Evolutionary conservation across 2,113 vertebrate genomes (phyloP), one percentile per base, ranked within the genome.

Genomic region (Percopsis transmontana): DNA sequence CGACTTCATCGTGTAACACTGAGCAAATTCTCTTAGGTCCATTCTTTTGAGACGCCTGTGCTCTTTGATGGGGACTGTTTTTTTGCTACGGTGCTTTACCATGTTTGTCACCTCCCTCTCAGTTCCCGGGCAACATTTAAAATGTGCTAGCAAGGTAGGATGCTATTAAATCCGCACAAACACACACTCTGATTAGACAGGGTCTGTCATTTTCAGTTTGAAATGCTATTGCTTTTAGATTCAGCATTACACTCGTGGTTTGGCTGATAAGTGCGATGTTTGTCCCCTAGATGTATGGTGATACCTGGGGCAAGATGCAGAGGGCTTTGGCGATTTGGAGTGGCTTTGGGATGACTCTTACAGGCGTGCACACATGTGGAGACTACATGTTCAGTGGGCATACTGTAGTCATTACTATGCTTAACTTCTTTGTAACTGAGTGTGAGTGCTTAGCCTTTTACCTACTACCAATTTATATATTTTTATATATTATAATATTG

Each of bases 331-430:
- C 94, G 23, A 99, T 99, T 76, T 99, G 97, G 97, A 96, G 93
- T 70, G 96, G 97, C 45, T 95, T 97, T 84, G 97, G 97, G 58
- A 99, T 99, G 97, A 97, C 96, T 38, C 90, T 99, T 63, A 96
- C 96, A 6, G 97, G 97, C 5, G 97, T 98, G 33, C 95, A 98
- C 62, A 98, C 97, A 0, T 99, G 97, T 84, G 97, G 97, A 61
- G 97, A 99, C 88, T 99, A 99, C 76, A 98, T 99, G 97, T 99
- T 98, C 91, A 98, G 97, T 60, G 97, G 97, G 47, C 97, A 99
- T 89, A 99, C 97, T 0, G 97, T 98, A 0, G 95, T 98, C 75
- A 91, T 99, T 68, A 98, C 97, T 14, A 91, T 98, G 94, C 94
- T 98, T 77, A 98, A 99, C 91, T 98, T 99, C 89, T 99, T 99